Evolutionary conservation across 2,797 vertebrate genomes (phyloP).

Genomic region (Ficedula albicollis): DNA sequence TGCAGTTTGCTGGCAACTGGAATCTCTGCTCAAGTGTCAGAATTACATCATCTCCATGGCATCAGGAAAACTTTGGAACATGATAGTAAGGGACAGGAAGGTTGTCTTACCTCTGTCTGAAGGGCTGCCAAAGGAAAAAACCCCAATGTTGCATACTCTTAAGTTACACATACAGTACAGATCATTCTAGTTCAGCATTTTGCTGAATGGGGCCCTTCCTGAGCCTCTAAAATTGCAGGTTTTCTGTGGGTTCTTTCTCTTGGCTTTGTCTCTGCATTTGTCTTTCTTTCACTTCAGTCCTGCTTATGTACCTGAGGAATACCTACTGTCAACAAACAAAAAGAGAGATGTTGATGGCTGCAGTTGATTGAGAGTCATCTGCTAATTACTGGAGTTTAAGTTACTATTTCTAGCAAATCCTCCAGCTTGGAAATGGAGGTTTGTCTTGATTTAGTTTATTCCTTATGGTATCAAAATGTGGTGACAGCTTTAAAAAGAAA

Average conservation of each 20-base stretch:
- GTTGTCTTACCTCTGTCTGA: not conserved
- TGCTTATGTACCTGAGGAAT: not conserved
- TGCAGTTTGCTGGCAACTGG: not conserved
- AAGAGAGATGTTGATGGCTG: not conserved
- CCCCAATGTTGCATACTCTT: not conserved
- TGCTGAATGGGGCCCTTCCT: not conserved
- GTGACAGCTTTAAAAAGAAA: slow-evolving; percentile 66
- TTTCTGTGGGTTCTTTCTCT: not conserved
- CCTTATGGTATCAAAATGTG: slow-evolving; percentile 66
- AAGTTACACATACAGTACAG: not conserved
- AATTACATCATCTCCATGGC: not conserved
- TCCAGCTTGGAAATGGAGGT: slow-evolving; percentile 12
- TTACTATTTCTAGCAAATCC: slow-evolving; percentile 18
- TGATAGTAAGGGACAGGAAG: not conserved
- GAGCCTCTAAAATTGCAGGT: not conserved
- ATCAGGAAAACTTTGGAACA: not conserved
- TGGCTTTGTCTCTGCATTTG: not conserved
- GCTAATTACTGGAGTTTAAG: not conserved
- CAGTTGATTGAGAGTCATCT: not conserved
- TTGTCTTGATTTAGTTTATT: slow-evolving; percentile 67
- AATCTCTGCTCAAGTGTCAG: not conserved
- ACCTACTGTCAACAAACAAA: not conserved
- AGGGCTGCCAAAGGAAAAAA: not conserved
- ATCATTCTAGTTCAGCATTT: not conserved
- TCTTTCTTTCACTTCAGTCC: not conserved